Evolutionary conservation across 2,888 invertebrate species (phyloP), one percentile per base, ranked within the genome.

Genomic region (Eupithecia abbreviata): DNA sequence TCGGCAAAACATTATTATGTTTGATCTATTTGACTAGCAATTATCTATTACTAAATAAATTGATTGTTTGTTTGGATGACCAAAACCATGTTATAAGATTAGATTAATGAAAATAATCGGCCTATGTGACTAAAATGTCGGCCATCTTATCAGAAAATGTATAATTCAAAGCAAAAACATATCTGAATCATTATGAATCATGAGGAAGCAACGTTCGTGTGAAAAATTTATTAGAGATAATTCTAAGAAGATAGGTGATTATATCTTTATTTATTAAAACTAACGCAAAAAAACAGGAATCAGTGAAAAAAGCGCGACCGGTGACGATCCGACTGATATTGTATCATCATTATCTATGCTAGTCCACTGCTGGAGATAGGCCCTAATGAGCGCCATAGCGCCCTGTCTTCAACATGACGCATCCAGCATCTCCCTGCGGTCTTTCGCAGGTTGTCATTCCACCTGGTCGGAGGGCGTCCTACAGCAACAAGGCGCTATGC

Each of bases 51-150:
- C 45, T 15, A 10, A 45, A 42, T n/a, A 45, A 45, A 68, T 43
- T 4, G n/a, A 10, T 43, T 45, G n/a, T 45, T 68, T 68, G 45
- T 68, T 68, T 45, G n/a, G 43, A 45, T 45, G 68, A 45, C 45
- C 45, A 45, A 45, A 68, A 12, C 43, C 68, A 45, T 68, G 68
- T 68, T 68, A 30, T 68, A n/a, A 43, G 68, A 68, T 68, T 45
- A 68, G 68, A 68, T 68, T 4, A 68, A 18, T 7, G 65, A 15
- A 6, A 68, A 10, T 68, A 12, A 68, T 15, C 43, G 10, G n/a
- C 42, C 45, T 45, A 68, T 43, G 45, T n/a, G 3, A 66, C 42
- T 66, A 15, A 42, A 30, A 66, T 62, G 66, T 66, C 67, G 67
- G n/a, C 43, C 9, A 67, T n/a, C 42, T 68, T 68, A 68, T 68